These are phyloP conservation scores for Erpetoichthys calabaricus DNA, from an alignment of 2,797 vertebrate species.

Conservation along the genomic window DNA sequence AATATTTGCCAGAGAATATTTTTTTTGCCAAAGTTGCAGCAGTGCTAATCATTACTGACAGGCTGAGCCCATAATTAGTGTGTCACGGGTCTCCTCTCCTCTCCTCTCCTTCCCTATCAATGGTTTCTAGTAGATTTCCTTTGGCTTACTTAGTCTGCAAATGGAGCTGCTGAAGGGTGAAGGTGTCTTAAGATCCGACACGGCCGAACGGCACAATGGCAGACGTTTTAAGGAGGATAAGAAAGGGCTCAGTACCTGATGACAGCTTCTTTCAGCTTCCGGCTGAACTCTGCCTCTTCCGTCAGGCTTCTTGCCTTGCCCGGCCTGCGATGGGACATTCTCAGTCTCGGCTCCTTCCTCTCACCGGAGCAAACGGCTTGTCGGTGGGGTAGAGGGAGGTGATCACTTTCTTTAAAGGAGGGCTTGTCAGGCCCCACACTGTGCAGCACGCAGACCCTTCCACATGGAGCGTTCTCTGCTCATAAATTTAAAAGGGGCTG, in stretches of 20 bases:
- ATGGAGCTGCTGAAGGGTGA: too few relatives aligned
- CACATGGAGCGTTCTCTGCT: constrained; percentile 32
- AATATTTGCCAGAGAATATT: too few relatives aligned
- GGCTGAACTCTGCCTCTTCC: constrained; percentile 22
- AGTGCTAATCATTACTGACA: too few relatives aligned
- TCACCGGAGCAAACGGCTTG: constrained; percentile 24
- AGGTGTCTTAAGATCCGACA: too few relatives aligned
- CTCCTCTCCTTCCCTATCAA: too few relatives aligned
- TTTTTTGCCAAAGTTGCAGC: too few relatives aligned
- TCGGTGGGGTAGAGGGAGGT: constrained; percentile 16
- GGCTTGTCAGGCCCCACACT: constrained; percentile 23
- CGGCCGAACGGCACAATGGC: too few relatives aligned
- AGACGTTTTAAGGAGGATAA: not conserved
- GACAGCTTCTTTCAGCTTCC: constrained; percentile 42
- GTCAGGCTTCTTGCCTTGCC: constrained; percentile 18
- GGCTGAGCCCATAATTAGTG: too few relatives aligned
- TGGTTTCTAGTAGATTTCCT: too few relatives aligned
- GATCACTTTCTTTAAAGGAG: constrained; percentile 13
- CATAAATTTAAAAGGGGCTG: constrained; percentile 25
- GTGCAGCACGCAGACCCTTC: constrained; percentile 23
- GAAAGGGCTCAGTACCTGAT: constrained; percentile 41
- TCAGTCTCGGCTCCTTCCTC: constrained; percentile 24
- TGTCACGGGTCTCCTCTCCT: too few relatives aligned
- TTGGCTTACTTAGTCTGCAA: too few relatives aligned
- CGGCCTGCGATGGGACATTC: constrained; percentile 32